Evolutionary conservation across 1,140 invertebrate species (phyloP).

Genomic region (Armadillidium nasatum): DNA sequence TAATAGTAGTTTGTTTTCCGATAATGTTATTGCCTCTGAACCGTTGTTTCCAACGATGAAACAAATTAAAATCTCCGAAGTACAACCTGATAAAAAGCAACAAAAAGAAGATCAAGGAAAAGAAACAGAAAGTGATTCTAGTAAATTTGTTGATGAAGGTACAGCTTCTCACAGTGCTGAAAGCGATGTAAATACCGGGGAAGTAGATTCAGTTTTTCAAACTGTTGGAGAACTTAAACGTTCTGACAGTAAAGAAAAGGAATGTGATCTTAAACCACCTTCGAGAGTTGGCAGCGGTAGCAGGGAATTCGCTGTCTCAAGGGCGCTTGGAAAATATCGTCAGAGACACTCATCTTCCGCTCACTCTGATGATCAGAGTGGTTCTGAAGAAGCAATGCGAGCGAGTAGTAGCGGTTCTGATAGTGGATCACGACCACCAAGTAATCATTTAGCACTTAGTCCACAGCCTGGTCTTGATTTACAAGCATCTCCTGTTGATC

Average conservation of each 20-base stretch:
- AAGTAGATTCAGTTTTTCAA: slow-evolving; percentile 37
- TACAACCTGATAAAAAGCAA: slow-evolving; percentile 3
- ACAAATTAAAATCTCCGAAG: slow-evolving; percentile 22
- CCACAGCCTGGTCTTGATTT: slow-evolving; percentile 33
- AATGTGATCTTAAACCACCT: slow-evolving; percentile 34
- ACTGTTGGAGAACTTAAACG: slow-evolving; percentile 41
- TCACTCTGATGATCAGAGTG: slow-evolving; percentile 44
- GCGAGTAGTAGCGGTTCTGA: slow-evolving; percentile 43
- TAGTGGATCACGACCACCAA: slow-evolving; percentile 43
- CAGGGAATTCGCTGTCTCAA: slow-evolving; percentile 76
- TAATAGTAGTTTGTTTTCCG: slow-evolving; percentile 36
- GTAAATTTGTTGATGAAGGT: slow-evolving; percentile 30
- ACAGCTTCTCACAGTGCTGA: slow-evolving; percentile 17
- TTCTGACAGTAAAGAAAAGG: slow-evolving; percentile 43
- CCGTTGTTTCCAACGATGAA: slow-evolving; percentile 34
- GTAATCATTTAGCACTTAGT: slow-evolving; percentile 41
- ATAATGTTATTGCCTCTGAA: slow-evolving; percentile 28
- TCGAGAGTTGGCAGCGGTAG: slow-evolving; percentile 57
- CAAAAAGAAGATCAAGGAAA: slow-evolving; percentile 15
- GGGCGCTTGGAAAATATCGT: slow-evolving; percentile 73
- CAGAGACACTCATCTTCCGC: slow-evolving; percentile 57
- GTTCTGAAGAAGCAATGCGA: slow-evolving; percentile 43
- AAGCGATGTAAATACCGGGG: slow-evolving; percentile 16
- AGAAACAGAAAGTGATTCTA: slow-evolving; percentile 25
- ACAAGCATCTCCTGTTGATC: slow-evolving; percentile 21